These are phyloP conservation scores for Mimas tiliae DNA, from an alignment of 2,888 invertebrate species.

Conservation along the genomic window DNA sequence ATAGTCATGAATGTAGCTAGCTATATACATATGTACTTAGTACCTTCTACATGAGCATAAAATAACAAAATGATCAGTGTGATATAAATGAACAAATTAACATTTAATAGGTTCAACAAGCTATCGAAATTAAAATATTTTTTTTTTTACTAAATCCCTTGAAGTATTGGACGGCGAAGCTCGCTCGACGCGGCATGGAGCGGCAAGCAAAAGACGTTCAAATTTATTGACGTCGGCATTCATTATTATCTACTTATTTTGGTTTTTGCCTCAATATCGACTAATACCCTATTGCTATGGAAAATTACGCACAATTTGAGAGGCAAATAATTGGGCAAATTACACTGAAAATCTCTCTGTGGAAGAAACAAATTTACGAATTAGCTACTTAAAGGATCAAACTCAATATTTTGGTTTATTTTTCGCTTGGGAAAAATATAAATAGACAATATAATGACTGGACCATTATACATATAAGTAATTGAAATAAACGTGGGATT, in stretches of 20 bases:
- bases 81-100: not conserved
- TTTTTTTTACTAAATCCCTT: not conserved
- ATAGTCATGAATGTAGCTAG: too few relatives aligned
- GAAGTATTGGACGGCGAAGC: not conserved
- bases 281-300: slow-evolving; percentile 61
- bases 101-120: not conserved
- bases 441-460: not conserved
- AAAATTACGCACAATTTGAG: slow-evolving; percentile 71
- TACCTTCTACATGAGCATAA: not conserved
- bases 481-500: too few relatives aligned
- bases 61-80: not conserved
- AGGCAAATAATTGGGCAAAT: slow-evolving; percentile 76
- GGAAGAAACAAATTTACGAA: slow-evolving; percentile 65
- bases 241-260: slow-evolving; percentile 75
- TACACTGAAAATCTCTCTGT: slow-evolving; percentile 71
- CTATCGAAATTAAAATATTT: slow-evolving; percentile 1
- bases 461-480: too few relatives aligned
- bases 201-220: slow-evolving; percentile 43
- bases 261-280: slow-evolving; percentile 59
- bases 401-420: slow-evolving; percentile 28
- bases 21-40: too few relatives aligned
- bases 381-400: slow-evolving; percentile 73
- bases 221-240: slow-evolving; percentile 64
- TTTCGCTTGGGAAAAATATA: not conserved
- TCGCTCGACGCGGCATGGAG: not conserved